Evolutionary conservation across 2,797 vertebrate species (phyloP), one percentile per base, ranked within the genome.

Genomic region (Xiphorhynchus erythropygius): DNA sequence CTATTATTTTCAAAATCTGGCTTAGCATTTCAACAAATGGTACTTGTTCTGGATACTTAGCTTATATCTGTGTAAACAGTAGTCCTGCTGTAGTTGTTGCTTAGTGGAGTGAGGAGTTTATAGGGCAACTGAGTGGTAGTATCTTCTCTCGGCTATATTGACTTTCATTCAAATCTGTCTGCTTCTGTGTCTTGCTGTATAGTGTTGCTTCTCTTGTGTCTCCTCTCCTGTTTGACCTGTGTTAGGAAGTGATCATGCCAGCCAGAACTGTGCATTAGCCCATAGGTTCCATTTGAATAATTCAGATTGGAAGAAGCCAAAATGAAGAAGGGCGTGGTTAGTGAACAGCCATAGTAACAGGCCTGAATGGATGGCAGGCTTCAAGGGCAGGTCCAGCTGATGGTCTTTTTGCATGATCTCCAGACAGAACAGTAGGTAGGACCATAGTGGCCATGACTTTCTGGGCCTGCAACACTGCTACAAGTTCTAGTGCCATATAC

Each of bases 1-100:
- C 68, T 53, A 84, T 56, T 96, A 92, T 95, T 96, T 85, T 91
- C 70, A 70, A 90, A 95, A 93, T 90, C 84, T 92, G 90, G 74
- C 84, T 96, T 97, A 82, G 77, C 16, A 1, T 91, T 95, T 78
- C 35, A 91, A 95, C 88, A 95, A 96, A 41, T 12, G 35, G 32
- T 63, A 47, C 63, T 94, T 95, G 91, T 95, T 95, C 73, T 90
- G 80, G 46, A 3, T 73, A 35, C 55, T 94, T 76, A 77, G 62
- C 77, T 63, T 77, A 18, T 81, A 68, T 62, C 39, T 57, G 69
- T 59, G 91, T 76, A 65, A 65, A 22, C 69, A 84, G 56, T n/a
- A 55, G 55, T 32, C 14, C 14, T 92, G 56, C 74, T 82, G 62
- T 62, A 63, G 83, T 33, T 67, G 56, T 63, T 78, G 69, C 46